Base-by-base conservation (phyloP, 2,888 invertebrate species). In the Litoditis marina region DNA sequence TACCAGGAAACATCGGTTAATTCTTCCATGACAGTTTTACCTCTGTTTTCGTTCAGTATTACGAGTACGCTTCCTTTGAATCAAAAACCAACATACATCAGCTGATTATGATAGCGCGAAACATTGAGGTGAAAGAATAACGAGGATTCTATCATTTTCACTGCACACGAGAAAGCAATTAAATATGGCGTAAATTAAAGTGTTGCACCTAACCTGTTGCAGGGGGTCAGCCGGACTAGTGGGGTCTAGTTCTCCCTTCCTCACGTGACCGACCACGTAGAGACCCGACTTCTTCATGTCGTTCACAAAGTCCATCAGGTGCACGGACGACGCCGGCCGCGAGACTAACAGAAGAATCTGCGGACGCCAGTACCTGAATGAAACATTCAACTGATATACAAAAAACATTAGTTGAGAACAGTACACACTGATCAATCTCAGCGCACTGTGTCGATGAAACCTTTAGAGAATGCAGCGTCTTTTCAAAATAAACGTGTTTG, bases 251-350 rank as follows among this genome's bases (percentile, higher is more conserved):
- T 78, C 74, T 44, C 78, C 81, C 32, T 74, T 71, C 49, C 74
- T 66, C 5, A 81, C 80, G 46, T 93, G 91, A 0, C 92, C 93
- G 71, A 93, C 87, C 6, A 93, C 90, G 80, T 91, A 93, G 1
- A 93, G 86, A 1, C 91, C 91, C 62, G 86, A 85, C 83, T 98
- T 98, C 83, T 99, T 98, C 83, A 98, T 88, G 82, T 95, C 96
- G 80, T 99, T 98, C 16, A 94, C 92, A 84, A 98, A 98, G 85
- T 93, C 91, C 39, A 98, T 93, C 47, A 96, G 87, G 0, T 94
- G 92, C 80, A 92, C 91, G 13, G 90, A 88, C 7, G 92, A 90
- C 11, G 94, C 87, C 0, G 96, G 96, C 63, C 92, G 92, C 0
- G 92, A 89, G 0, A 98, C 90, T 84, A 98, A 87, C 2, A 98